These are phyloP conservation scores for Papilio xuthus DNA, from an alignment of 1,140 invertebrate species.

Conservation along the genomic window DNA sequence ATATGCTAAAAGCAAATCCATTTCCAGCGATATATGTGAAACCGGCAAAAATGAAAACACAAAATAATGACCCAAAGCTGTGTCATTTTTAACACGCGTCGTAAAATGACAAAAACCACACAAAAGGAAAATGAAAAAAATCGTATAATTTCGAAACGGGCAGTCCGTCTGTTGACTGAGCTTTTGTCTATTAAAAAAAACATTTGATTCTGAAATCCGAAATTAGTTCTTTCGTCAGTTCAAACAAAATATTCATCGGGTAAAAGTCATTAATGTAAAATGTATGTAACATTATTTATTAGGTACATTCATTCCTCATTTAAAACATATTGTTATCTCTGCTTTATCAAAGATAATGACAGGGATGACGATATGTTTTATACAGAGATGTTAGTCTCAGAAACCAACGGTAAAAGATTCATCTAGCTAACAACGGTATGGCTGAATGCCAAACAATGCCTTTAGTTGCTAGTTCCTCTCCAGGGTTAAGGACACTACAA, in stretches of 20 bases:
- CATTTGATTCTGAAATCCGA: background rate
- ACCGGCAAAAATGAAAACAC: background rate
- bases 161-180: background rate
- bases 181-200: background rate
- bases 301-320: no score
- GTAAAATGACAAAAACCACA: background rate
- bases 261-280: no score
- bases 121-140: background rate
- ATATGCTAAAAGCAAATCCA: background rate
- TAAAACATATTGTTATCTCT: no score
- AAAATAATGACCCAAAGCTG: background rate
- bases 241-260: no score
- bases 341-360: no score
- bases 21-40: background rate
- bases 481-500: background rate
- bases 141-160: background rate
- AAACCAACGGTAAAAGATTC: no score
- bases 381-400: no score
- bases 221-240: background rate
- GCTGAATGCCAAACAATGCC: slow-evolving; percentile 14
- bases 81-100: background rate
- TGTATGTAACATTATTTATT: no score
- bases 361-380: no score
- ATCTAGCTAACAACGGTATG: slow-evolving; percentile 7
- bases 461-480: background rate